Conservation (phyloP, 2,888 invertebrate genomes). For the Apoda limacodes region DNA sequence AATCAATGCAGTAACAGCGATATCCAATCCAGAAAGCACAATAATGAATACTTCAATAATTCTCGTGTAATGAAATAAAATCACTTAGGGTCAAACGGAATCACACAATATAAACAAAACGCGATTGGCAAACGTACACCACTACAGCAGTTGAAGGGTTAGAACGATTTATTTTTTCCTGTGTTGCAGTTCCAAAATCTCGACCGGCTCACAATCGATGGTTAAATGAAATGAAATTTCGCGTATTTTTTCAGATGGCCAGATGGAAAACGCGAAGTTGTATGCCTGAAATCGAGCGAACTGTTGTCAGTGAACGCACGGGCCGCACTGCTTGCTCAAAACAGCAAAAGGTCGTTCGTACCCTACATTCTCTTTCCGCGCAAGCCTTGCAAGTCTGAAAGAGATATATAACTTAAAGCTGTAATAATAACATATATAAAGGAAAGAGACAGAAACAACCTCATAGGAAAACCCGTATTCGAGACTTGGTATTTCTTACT, state of each 20-base stretch:
- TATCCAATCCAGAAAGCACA: too few relatives aligned
- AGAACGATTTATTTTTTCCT: conserved; percentile 20
- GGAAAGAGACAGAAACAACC: conserved; percentile 40
- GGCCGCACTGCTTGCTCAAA: conserved; percentile 66
- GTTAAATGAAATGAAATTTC: conserved; percentile 64
- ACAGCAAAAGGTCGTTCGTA: conserved; percentile 68
- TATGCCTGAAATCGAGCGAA: conserved; percentile 29
- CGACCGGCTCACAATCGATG: conserved; percentile 54
- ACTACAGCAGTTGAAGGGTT: conserved; percentile 24
- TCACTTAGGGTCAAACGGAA: conserved; percentile 56
- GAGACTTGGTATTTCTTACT: conserved; percentile 64
- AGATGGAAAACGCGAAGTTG: conserved; percentile 44
- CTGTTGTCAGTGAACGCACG: conserved; percentile 57
- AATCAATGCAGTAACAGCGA: too few relatives aligned
- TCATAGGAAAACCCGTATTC: conserved; percentile 64
- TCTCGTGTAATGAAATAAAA: conserved; percentile 53
- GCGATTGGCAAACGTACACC: conserved; percentile 29
- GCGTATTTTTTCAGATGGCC: conserved; percentile 65
- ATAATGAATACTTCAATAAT: too few relatives aligned
- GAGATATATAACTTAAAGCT: conserved; percentile 36
- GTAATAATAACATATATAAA: conserved; percentile 27
- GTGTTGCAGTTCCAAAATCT: conserved; percentile 27
- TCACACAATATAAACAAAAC: conserved; percentile 49
- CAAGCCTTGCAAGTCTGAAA: conserved; percentile 63
- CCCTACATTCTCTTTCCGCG: conserved; percentile 70